Conservation (phyloP, 2,113 vertebrate genomes). For the Gymnarchus niloticus region DNA sequence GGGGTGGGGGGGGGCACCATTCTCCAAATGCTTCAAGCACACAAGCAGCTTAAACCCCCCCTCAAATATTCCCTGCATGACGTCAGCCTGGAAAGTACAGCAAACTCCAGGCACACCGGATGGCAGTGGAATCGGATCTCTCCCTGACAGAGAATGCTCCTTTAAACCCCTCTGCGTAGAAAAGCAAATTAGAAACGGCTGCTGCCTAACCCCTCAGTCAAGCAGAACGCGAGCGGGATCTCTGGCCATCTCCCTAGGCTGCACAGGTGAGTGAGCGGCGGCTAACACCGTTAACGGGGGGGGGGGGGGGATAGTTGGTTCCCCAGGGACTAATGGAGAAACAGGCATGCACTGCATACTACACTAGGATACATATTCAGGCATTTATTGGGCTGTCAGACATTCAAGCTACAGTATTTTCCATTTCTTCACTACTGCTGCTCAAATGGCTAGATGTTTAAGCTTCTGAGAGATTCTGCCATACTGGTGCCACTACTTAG, state of each 20-base stretch:
- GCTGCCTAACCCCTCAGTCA: background rate
- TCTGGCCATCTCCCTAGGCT: background rate
- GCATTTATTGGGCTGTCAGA: background rate
- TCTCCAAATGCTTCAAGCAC: background rate
- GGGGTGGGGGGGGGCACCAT: background rate
- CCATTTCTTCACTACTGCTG: background rate
- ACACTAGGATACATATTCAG: background rate
- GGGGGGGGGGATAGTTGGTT: too few relatives aligned
- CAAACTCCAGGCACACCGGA: background rate
- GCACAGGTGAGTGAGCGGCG: background rate
- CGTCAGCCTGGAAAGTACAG: slow-evolving; percentile 14
- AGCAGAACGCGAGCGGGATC: background rate
- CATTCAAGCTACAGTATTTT: background rate
- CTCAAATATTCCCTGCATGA: background rate
- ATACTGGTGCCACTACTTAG: background rate
- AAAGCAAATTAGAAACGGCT: background rate
- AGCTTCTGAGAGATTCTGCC: background rate
- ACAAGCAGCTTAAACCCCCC: background rate
- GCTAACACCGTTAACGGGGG: background rate
- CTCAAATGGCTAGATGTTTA: background rate
- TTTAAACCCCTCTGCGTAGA: background rate
- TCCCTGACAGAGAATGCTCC: background rate
- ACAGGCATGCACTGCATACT: background rate
- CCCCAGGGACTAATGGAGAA: background rate
- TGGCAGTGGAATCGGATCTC: background rate